Evolutionary conservation across 2,797 vertebrate genomes (phyloP), one percentile per base, ranked within the genome.

Genomic region (Artibeus lituratus): DNA sequence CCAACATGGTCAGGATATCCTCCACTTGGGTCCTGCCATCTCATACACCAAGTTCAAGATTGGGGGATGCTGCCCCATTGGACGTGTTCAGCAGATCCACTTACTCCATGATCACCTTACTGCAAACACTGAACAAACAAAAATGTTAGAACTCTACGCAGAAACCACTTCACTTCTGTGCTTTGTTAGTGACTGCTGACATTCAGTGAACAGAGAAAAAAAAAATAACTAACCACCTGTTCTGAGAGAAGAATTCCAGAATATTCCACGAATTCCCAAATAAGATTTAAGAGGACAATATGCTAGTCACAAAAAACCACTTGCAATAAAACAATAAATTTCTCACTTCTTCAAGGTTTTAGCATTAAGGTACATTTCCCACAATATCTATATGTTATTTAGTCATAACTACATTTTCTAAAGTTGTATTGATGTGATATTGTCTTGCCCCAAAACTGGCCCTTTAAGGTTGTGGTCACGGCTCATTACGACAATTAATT

Each of bases 41-140:
- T 35, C 19, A 10, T 1, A 42, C 3, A 19, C 29, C 0, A 39
- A 57, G 2, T 9, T 1, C n/a, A 5, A 0, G 9, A 16, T 11
- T 15, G 26, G 22, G 24, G 22, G 10, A 29, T 0, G 10, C 39
- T 69, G 26, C 7, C 49, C 53, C 10, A 12, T 3, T 7, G 26
- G 37, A 44, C 4, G 5, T 5, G 2, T 5, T 12, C 2, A 3
- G 77, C 10, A 26, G 44, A n/a, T 2, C 32, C 10, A 1, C 0
- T 4, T 4, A 12, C 10, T 3, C 12, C 8, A 4, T 1, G 0
- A 1, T 32, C 9, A 1, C 1, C 53, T 57, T 18, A 9, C 32
- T 7, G 21, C 42, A 11, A 19, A 65, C 2, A 2, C 44, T 32
- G 3, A 47, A 9, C 21, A 22, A 39, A 24, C 5, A 16, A 70